phyloP scores from a whole-genome alignment of 2,888 invertebrate genomes.

The Papilio protenor region DNA sequence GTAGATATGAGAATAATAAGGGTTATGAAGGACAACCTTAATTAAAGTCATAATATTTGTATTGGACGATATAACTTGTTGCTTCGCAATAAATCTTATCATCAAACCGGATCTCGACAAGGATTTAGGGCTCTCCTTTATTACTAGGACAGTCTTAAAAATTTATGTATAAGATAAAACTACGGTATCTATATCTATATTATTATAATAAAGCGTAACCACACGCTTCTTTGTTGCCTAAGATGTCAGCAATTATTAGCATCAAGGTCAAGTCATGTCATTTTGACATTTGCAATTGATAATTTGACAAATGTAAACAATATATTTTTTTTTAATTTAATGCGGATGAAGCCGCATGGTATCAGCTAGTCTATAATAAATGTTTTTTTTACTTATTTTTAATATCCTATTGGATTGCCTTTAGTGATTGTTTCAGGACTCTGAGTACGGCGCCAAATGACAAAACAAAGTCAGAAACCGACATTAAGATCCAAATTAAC shows the following conservation, averaged over 20 bases:
- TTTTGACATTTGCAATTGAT: no score
- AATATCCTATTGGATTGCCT: neutral
- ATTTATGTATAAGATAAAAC: neutral
- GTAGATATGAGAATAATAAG: neutral
- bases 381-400: no score
- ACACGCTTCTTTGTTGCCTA: no score
- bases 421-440: neutral
- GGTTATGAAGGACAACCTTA: conserved; percentile 11
- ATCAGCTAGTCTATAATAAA: no score
- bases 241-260: no score
- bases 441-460: neutral
- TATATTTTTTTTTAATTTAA: no score
- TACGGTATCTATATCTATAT: neutral
- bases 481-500: no score
- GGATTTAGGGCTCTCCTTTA: neutral
- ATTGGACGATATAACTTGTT: conserved; percentile 13
- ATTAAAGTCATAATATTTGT: conserved; percentile 16
- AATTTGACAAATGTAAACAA: no score
- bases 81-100: neutral
- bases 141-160: neutral
- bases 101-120: neutral
- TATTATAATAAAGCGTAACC: no score
- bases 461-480: neutral
- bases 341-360: no score
- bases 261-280: no score